These are phyloP conservation scores for Drymodes brunneopygia DNA, from an alignment of 2,113 vertebrate species.

Conservation along the genomic window DNA sequence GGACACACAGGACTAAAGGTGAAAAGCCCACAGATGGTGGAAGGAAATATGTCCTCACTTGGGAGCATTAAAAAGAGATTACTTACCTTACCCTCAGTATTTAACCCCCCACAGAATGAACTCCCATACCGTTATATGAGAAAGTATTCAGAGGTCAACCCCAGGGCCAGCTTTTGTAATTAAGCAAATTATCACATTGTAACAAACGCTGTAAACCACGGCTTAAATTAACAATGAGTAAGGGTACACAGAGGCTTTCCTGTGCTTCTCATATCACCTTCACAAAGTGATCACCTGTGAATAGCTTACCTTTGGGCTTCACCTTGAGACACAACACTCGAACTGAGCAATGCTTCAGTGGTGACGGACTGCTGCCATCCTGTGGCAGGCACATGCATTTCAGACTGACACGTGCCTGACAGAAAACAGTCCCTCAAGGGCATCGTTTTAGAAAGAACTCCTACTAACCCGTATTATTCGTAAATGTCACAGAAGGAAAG, in stretches of 20 bases:
- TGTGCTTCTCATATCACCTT: background rate
- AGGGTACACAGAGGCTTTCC: background rate
- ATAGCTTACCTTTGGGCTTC: background rate
- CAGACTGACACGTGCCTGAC: background rate
- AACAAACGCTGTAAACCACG: background rate
- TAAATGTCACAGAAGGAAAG: background rate
- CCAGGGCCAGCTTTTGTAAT: background rate
- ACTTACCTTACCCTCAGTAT: background rate
- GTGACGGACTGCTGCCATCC: slow-evolving; percentile 38
- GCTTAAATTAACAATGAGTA: background rate
- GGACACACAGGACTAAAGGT: background rate
- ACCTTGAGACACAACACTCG: accelerated
- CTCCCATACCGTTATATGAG: too few species aligned
- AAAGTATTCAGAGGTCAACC: background rate
- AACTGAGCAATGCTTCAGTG: background rate
- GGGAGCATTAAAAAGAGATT: background rate
- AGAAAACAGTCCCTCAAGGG: background rate
- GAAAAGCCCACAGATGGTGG: background rate
- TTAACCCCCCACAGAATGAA: background rate
- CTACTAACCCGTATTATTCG: background rate
- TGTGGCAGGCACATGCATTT: slow-evolving; percentile 5
- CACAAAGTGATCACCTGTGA: background rate
- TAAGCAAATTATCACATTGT: background rate
- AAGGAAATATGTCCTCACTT: background rate
- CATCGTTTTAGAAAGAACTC: background rate